Conservation (phyloP, 92 coral and sea anemone species). For the Parazoanthus swiftii region DNA sequence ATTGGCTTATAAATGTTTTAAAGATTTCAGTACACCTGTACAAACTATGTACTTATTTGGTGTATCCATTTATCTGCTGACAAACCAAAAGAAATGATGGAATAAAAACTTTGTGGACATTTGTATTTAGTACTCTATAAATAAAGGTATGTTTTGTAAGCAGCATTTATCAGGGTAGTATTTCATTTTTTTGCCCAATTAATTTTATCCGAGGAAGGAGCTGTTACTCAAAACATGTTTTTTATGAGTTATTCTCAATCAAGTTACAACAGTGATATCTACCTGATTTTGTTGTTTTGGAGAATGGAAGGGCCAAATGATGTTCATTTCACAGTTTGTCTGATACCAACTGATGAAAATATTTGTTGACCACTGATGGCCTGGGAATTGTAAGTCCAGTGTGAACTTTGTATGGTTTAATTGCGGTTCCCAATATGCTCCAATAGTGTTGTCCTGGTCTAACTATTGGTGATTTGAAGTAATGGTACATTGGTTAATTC, state of each 20-base stretch:
- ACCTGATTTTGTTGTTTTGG: too few species aligned
- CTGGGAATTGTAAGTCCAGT: neutral
- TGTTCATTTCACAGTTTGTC: slow-evolving; percentile 35
- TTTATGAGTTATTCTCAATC: neutral
- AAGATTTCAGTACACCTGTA: too few species aligned
- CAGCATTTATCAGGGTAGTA: too few species aligned
- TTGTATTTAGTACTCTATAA: too few species aligned
- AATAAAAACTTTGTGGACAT: too few species aligned
- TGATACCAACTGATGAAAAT: neutral
- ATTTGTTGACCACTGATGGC: slow-evolving; percentile 8
- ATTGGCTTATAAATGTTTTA: too few species aligned
- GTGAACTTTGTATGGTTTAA: neutral
- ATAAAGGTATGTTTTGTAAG: too few species aligned
- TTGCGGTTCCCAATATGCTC: neutral
- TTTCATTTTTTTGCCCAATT: too few species aligned
- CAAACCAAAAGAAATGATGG: too few species aligned
- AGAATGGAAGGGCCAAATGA: slow-evolving; percentile 20
- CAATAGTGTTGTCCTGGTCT: neutral
- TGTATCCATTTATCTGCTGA: neutral
- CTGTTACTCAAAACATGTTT: neutral
- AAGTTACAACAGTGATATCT: neutral
- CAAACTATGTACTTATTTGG: too few species aligned
- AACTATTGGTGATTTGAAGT: neutral
- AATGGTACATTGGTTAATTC: neutral
- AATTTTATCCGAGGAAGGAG: neutral